These are phyloP conservation scores for Athetis lepigone DNA, from an alignment of 2,888 invertebrate genomes.

Conservation along the genomic window DNA sequence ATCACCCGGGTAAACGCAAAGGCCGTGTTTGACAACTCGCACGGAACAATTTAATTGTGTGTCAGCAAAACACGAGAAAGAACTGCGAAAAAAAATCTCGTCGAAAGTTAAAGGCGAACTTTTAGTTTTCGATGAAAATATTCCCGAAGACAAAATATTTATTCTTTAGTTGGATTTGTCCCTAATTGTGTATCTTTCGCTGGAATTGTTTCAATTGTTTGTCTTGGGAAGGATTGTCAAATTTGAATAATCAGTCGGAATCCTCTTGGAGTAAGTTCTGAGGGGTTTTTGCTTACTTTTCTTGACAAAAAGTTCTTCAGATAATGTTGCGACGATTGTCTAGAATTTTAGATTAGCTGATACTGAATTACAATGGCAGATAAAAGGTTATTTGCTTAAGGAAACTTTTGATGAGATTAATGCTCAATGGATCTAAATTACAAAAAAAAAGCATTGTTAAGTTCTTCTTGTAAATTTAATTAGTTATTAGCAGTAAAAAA, in stretches of 20 bases:
- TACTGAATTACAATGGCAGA: constrained; percentile 22
- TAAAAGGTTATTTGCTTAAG: constrained; percentile 19
- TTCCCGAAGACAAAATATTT: constrained; percentile 60
- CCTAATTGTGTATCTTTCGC: constrained; percentile 76
- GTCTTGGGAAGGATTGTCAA: constrained; percentile 69
- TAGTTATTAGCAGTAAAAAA: not conserved
- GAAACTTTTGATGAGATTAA: constrained; percentile 13
- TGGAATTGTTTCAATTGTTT: constrained; percentile 71
- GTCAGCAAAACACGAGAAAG: constrained; percentile 48
- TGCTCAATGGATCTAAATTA: not conserved
- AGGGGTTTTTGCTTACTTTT: constrained; percentile 48
- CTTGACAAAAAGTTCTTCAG: constrained; percentile 42
- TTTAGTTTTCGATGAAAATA: constrained; percentile 52
- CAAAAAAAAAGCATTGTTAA: not conserved
- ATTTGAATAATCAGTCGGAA: constrained; percentile 70
- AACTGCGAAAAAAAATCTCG: constrained; percentile 37
- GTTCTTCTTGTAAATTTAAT: not conserved
- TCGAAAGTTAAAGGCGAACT: constrained; percentile 34
- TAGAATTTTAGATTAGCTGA: constrained; percentile 42
- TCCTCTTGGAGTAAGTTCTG: constrained; percentile 46
- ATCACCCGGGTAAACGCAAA: constrained; percentile 11
- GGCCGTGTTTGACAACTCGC: constrained; percentile 57
- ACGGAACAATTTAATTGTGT: constrained; percentile 69
- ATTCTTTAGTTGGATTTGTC: constrained; percentile 69
- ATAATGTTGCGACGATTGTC: constrained; percentile 55